Evolutionary conservation across 2,113 vertebrate species (phyloP).

Genomic region (Ophthalmolycus amberensis): DNA sequence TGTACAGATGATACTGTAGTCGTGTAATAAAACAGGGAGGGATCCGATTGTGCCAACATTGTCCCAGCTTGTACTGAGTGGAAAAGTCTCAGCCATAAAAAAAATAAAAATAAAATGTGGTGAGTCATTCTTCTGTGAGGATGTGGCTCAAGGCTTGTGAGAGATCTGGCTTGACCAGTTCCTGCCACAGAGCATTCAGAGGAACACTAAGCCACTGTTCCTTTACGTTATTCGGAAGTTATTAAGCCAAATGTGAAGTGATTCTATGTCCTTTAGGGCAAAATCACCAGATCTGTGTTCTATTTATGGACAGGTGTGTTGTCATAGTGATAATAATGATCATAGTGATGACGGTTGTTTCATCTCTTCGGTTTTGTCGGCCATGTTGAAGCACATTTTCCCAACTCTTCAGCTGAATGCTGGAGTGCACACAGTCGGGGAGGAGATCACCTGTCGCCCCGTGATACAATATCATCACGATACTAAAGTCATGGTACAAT

Average conservation of each 20-base stretch:
- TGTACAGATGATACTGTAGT: conserved; percentile 13
- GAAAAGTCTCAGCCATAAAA: conserved; percentile 52
- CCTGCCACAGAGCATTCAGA: conserved; percentile 3
- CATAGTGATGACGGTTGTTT: not conserved
- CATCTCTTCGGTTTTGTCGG: not conserved
- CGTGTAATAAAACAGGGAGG: conserved; percentile 37
- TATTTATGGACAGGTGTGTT: not conserved
- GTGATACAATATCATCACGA: no score
- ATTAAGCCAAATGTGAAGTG: conserved; percentile 2
- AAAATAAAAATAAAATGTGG: conserved; percentile 38
- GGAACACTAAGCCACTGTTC: conserved; percentile 51
- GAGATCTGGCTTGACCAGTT: conserved; percentile 67
- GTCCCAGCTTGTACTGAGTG: not conserved
- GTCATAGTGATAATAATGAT: not conserved
- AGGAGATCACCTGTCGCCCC: no score
- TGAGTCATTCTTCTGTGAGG: conserved; percentile 36
- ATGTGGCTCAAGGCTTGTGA: conserved; percentile 30
- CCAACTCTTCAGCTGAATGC: not conserved
- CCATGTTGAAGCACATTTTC: not conserved
- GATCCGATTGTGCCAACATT: not conserved
- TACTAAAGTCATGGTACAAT: no score
- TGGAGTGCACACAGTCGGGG: not conserved
- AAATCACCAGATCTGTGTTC: conserved; percentile 5
- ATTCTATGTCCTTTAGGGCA: not conserved
- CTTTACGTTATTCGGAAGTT: not conserved